These are phyloP conservation scores for Trissolcus brochymenae DNA, from an alignment of 2,888 invertebrate species.

Conservation along the genomic window DNA sequence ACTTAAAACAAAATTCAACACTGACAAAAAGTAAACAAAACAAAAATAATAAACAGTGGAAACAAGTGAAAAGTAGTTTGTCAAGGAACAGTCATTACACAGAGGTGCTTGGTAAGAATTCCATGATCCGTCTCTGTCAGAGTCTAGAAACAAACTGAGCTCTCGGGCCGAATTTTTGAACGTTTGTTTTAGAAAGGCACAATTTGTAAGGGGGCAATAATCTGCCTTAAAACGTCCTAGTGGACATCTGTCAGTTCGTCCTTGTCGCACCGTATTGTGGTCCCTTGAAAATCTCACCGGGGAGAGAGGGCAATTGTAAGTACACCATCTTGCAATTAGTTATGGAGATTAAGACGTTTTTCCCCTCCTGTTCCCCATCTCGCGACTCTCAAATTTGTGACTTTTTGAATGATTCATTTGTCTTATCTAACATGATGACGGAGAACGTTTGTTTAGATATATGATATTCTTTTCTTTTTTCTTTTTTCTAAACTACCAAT, in stretches of 20 bases:
- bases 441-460: too few relatives aligned
- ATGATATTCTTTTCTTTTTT: too few relatives aligned
- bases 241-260: not conserved
- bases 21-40: too few relatives aligned
- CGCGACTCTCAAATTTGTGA: not conserved
- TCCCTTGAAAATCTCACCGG: not conserved
- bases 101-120: not conserved
- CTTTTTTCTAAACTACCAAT: too few relatives aligned
- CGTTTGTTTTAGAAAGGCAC: constrained; percentile 5
- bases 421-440: not conserved
- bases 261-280: not conserved
- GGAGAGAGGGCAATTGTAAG: not conserved
- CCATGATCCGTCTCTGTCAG: not conserved
- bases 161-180: not conserved
- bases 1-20: too few relatives aligned
- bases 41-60: too few relatives aligned
- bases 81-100: too few relatives aligned
- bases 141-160: not conserved
- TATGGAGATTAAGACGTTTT: constrained; percentile 2
- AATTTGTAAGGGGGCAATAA: constrained; percentile 3
- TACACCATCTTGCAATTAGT: not conserved
- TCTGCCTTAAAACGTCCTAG: not conserved
- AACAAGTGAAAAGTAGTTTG: too few relatives aligned
- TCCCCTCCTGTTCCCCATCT: not conserved
- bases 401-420: not conserved